These are phyloP conservation scores for Chamaetylas fuelleborni DNA, from an alignment of 2,113 vertebrate genomes.

Conservation along the genomic window DNA sequence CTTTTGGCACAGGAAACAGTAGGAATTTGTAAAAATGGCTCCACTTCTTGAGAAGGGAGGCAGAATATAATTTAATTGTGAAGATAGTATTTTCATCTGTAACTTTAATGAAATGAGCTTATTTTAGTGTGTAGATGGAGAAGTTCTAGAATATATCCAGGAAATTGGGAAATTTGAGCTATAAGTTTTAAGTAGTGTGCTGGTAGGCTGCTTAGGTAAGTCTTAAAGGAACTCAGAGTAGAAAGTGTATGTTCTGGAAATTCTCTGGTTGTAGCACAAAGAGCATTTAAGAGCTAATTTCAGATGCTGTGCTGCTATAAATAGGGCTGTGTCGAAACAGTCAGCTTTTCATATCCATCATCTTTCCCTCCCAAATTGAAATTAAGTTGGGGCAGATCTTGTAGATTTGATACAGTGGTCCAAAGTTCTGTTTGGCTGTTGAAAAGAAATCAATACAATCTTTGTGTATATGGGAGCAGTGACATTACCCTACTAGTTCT, in stretches of 20 bases:
- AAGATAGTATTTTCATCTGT: not conserved
- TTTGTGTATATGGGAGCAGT: not conserved
- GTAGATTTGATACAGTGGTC: not conserved
- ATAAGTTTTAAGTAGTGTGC: not conserved
- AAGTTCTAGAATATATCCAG: not conserved
- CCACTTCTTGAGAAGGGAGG: not conserved
- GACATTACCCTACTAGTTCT: not conserved
- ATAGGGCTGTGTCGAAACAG: not conserved
- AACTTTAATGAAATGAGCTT: not conserved
- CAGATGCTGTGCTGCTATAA: not conserved
- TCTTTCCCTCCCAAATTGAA: not conserved
- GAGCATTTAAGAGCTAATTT: not conserved
- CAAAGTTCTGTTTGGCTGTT: not conserved
- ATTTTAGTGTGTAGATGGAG: not conserved
- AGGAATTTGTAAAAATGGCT: not conserved
- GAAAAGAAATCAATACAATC: not conserved
- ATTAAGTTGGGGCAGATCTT: not conserved
- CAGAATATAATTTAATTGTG: not conserved
- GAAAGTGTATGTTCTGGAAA: not conserved
- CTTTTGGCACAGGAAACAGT: not conserved
- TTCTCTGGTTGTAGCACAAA: not conserved
- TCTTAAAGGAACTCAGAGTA: not conserved
- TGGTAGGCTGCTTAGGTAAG: not conserved
- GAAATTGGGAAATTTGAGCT: not conserved
- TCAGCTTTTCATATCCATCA: not conserved